Conservation (phyloP, 2,113 vertebrate species). For the Patagioenas fasciata region DNA sequence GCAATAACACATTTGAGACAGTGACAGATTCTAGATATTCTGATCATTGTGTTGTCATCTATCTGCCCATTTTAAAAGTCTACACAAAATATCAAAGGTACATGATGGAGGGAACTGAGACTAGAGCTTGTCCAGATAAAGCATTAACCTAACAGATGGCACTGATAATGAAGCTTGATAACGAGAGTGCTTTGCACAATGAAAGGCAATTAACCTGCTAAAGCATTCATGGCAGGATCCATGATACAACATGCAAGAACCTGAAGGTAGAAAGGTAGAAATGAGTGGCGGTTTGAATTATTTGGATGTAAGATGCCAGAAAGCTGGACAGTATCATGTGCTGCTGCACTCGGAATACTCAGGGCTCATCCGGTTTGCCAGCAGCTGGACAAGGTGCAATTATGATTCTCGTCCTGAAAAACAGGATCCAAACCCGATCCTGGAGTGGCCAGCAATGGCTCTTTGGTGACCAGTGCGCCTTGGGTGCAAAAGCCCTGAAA, state of each 20-base stretch:
- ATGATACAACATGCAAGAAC: neutral
- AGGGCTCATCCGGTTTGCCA: neutral
- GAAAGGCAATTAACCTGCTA: constrained; percentile 8
- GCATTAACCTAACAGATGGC: neutral
- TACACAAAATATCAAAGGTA: neutral
- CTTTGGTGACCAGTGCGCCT: neutral
- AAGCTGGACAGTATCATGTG: neutral
- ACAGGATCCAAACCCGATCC: neutral
- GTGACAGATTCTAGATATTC: neutral
- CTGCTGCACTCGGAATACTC: neutral
- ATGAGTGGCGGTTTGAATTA: neutral
- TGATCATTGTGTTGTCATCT: neutral
- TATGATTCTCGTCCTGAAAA: neutral
- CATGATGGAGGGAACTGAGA: neutral
- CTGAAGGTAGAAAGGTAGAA: neutral
- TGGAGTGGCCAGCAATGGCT: neutral
- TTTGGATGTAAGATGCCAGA: neutral
- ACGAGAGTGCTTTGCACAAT: neutral
- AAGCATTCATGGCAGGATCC: neutral
- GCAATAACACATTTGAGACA: neutral
- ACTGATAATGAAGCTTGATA: neutral
- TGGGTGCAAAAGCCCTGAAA: neutral
- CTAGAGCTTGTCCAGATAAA: neutral
- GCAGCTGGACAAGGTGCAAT: neutral
- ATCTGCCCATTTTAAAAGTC: neutral